Evolutionary conservation across 2,113 vertebrate species (phyloP).

Genomic region (Panurus biarmicus): DNA sequence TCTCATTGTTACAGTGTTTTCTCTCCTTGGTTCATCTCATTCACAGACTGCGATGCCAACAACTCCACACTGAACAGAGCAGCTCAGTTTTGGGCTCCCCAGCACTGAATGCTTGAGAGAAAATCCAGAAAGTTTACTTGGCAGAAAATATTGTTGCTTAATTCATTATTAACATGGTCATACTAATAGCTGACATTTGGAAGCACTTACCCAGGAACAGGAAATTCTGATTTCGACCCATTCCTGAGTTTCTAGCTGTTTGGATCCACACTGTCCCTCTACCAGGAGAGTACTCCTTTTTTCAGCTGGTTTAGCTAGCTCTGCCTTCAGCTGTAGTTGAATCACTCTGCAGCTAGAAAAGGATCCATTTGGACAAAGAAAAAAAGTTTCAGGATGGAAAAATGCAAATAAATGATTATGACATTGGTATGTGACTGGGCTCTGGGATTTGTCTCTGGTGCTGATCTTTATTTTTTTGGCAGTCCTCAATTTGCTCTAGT

Average conservation of each 20-base stretch:
- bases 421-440: not conserved
- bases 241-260: not conserved
- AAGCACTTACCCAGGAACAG: not conserved
- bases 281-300: not conserved
- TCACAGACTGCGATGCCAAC: not conserved
- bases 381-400: not conserved
- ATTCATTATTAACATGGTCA: not conserved
- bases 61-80: not conserved
- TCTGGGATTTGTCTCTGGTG: not conserved
- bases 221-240: not conserved
- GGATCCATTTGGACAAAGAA: not conserved
- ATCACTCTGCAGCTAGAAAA: not conserved
- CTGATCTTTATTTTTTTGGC: not conserved
- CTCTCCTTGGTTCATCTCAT: not conserved
- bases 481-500: not conserved
- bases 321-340: not conserved
- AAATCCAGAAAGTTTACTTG: not conserved
- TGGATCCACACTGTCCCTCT: not conserved
- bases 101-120: not conserved
- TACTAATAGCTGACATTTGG: not conserved
- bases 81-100: not conserved
- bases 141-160: not conserved
- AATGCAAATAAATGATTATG: not conserved
- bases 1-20: not conserved
- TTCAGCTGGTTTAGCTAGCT: not conserved